Evolutionary conservation across 2,113 vertebrate genomes (phyloP).

Genomic region (Sylvietta virens): DNA sequence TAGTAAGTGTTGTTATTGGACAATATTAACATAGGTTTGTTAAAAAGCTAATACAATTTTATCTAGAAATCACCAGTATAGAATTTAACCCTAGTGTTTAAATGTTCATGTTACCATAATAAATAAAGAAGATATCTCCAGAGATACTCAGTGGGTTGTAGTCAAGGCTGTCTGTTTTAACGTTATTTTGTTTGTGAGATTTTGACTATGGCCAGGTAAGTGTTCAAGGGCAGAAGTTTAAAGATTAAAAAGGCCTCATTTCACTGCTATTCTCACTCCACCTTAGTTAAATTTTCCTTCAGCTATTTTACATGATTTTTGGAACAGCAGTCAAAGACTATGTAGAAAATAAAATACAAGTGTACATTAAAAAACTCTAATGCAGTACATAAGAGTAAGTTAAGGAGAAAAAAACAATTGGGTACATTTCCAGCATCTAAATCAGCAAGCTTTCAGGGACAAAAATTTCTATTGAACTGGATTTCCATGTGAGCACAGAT

Average conservation of each 20-base stretch:
- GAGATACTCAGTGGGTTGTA: background rate
- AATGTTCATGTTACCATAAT: background rate
- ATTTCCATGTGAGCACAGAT: background rate
- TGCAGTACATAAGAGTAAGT: background rate
- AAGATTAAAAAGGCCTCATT: background rate
- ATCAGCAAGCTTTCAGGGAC: background rate
- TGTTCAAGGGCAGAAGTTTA: background rate
- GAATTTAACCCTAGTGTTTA: background rate
- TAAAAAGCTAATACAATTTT: background rate
- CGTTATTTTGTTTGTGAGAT: background rate
- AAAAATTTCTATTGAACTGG: background rate
- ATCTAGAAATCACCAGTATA: background rate
- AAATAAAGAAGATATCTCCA: background rate
- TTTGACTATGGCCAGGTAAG: background rate
- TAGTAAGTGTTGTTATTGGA: background rate
- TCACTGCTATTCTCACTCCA: background rate
- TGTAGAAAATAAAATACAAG: background rate
- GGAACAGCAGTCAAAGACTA: background rate
- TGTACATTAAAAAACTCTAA: background rate
- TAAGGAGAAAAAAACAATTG: background rate
- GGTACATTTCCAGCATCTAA: background rate
- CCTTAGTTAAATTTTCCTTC: background rate
- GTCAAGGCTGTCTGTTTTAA: background rate
- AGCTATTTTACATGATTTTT: background rate
- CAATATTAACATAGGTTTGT: background rate